Evolutionary conservation across 2,113 vertebrate species (phyloP).

Genomic region (Plecturocebus donacophilus): DNA sequence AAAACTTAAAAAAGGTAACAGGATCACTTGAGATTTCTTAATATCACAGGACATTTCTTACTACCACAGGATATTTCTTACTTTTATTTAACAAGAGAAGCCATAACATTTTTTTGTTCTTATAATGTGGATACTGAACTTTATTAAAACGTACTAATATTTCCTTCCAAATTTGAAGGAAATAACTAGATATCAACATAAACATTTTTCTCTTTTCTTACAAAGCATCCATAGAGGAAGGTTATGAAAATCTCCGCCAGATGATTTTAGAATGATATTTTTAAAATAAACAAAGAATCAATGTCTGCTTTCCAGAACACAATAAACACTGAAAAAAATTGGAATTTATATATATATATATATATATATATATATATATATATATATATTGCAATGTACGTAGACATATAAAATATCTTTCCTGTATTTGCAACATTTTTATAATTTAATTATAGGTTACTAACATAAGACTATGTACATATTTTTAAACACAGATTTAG

Average conservation of each 20-base stretch:
- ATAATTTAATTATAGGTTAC: conserved; percentile 28
- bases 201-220: conserved; percentile 46
- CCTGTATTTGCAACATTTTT: background rate
- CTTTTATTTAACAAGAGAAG: background rate
- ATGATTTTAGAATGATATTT: conserved; percentile 32
- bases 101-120: background rate
- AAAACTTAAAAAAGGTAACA: conserved; percentile 15
- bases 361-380: background rate
- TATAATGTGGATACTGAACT: background rate
- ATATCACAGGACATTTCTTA: no score
- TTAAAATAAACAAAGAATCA: conserved; percentile 2
- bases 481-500: conserved; percentile 39
- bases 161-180: background rate
- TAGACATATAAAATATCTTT: conserved; percentile 10
- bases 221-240: conserved; percentile 10
- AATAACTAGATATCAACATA: background rate
- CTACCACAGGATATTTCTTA: background rate
- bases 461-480: background rate
- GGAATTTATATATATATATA: background rate
- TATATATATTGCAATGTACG: background rate
- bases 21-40: background rate
- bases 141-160: background rate
- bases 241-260: conserved; percentile 1
- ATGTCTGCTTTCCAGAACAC: conserved; percentile 16
- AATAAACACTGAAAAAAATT: background rate